These are phyloP conservation scores for Macaca nemestrina DNA, from an alignment of 2,113 vertebrate genomes.

Conservation along the genomic window DNA sequence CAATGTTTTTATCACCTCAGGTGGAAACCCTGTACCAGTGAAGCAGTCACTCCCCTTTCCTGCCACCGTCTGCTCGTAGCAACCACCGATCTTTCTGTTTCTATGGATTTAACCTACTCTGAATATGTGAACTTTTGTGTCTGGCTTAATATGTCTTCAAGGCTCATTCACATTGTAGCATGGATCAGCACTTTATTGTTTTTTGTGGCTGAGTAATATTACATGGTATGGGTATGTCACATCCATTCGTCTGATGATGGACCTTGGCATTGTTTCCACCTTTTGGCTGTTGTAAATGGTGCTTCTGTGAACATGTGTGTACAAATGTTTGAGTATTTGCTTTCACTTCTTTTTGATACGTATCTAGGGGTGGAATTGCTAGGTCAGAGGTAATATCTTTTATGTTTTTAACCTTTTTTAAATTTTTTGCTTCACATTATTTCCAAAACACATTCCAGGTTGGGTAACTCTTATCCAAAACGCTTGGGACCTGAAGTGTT, in stretches of 20 bases:
- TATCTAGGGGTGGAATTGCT: background rate
- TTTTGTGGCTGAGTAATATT: background rate
- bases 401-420: background rate
- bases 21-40: background rate
- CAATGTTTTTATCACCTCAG: background rate
- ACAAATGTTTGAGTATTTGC: background rate
- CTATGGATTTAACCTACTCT: background rate
- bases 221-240: rapidly evolving
- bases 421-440: background rate
- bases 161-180: rapidly evolving
- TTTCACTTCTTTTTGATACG: background rate
- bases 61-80: rapidly evolving
- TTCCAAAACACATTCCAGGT: background rate
- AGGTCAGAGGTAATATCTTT: background rate
- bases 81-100: no score
- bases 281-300: background rate
- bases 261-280: background rate
- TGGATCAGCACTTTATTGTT: background rate
- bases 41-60: background rate
- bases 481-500: background rate
- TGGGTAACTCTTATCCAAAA: background rate
- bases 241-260: rapidly evolving
- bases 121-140: background rate
- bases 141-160: background rate
- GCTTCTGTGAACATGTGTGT: background rate